These are phyloP conservation scores for Rotaria sp. DNA, from an alignment of 2,888 invertebrate species.

Conservation along the genomic window DNA sequence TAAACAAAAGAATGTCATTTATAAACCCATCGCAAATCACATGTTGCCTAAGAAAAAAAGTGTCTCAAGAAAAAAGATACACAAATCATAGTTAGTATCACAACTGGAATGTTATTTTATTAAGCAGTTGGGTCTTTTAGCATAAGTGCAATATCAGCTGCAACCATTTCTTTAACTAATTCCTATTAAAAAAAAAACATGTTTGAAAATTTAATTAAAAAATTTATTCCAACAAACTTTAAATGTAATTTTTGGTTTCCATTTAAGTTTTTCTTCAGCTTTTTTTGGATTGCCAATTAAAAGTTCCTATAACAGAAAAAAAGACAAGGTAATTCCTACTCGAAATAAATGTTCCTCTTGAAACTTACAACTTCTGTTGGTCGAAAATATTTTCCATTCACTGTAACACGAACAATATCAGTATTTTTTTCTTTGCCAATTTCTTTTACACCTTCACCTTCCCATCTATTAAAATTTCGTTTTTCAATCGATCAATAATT, in stretches of 20 bases:
- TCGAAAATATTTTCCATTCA: slow-evolving; percentile 87
- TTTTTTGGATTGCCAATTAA: slow-evolving; percentile 86
- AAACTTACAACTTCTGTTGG: slow-evolving; percentile 81
- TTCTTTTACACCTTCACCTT: slow-evolving; percentile 75
- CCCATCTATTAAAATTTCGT: slow-evolving; percentile 63
- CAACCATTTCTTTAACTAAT: slow-evolving; percentile 88
- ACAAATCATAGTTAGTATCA: neutral
- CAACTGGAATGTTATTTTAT: neutral
- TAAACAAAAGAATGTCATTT: neutral
- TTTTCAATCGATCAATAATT: neutral
- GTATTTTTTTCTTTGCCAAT: slow-evolving; percentile 69
- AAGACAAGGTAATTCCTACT: neutral
- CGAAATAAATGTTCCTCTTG: neutral
- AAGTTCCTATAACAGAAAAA: slow-evolving; percentile 60
- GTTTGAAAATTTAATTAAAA: no score
- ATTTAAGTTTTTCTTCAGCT: slow-evolving; percentile 75
- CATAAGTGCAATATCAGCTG: slow-evolving; percentile 81
- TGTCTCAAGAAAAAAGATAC: neutral
- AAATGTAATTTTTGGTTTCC: slow-evolving; percentile 76
- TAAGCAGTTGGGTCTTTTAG: slow-evolving; percentile 77
- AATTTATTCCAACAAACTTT: slow-evolving; percentile 49
- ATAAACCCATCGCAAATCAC: neutral
- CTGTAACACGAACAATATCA: slow-evolving; percentile 70
- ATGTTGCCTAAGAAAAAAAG: neutral
- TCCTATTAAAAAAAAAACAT: slow-evolving; percentile 57